Conservation (phyloP, 1,140 invertebrate genomes). For the Brachionus manjavacas region DNA sequence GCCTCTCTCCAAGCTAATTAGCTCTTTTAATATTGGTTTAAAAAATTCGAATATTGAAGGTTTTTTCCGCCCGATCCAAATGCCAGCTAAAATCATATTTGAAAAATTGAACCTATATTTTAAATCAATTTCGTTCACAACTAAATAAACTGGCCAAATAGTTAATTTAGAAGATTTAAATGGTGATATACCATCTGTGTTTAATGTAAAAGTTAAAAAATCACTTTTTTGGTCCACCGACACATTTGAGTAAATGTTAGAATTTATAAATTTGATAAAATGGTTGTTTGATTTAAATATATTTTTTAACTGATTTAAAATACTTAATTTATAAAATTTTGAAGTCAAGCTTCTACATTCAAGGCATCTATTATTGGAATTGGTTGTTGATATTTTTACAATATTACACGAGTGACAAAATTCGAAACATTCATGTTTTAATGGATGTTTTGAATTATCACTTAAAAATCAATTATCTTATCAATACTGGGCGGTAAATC, state of each 20-base stretch:
- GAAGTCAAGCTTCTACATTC: neutral
- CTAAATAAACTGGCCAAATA: conserved; percentile 4
- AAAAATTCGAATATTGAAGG: neutral
- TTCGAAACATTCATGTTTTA: neutral
- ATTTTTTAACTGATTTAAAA: neutral
- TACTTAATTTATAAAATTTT: neutral
- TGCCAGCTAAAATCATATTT: conserved; percentile 3
- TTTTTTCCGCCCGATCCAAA: neutral
- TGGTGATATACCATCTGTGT: neutral
- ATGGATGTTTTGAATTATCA: neutral
- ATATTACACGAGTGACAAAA: neutral
- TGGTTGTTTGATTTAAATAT: neutral
- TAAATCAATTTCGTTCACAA: neutral
- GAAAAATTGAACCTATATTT: neutral
- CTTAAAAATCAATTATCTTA: neutral
- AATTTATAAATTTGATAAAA: neutral
- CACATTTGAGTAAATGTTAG: neutral
- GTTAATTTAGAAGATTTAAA: neutral
- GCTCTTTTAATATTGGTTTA: neutral
- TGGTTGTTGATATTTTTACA: neutral
- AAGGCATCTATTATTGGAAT: neutral
- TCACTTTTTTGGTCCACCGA: neutral
- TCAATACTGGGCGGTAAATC: neutral
- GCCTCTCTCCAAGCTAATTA: neutral
- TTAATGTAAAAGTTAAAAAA: neutral